A percentile compares a stretch with the other conserved stretches of the same genome.
Evolutionary conservation across 2,888 invertebrate species (phyloP).

Genomic region (Odontocolon sp.): DNA sequence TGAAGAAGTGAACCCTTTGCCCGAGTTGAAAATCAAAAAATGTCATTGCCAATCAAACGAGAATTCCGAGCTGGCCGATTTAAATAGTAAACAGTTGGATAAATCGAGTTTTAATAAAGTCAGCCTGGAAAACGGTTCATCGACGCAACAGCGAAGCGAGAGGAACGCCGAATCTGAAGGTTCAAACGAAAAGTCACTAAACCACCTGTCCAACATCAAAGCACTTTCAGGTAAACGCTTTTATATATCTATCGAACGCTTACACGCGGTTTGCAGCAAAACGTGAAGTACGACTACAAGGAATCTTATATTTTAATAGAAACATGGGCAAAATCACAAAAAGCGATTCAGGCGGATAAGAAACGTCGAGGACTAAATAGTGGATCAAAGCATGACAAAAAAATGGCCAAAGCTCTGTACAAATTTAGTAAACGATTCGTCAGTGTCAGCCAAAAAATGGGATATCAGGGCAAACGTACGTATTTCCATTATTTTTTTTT

Average conservation of each 20-base stretch:
- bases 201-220: background rate
- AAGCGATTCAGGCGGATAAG: background rate
- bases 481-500: conserved; percentile 8
- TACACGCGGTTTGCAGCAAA: too few relatives aligned
- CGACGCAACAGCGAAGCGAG: too few relatives aligned
- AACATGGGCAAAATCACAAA: background rate
- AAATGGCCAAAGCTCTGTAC: conserved; percentile 45
- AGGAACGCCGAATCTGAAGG: too few relatives aligned
- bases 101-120: too few relatives aligned
- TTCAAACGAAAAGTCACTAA: background rate
- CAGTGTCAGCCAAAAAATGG: conserved; percentile 6
- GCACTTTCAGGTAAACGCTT: background rate
- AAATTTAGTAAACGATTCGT: conserved; percentile 50
- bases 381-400: background rate
- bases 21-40: too few relatives aligned
- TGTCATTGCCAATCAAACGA: too few relatives aligned
- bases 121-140: too few relatives aligned
- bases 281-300: too few relatives aligned
- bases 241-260: too few relatives aligned
- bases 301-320: background rate
- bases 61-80: too few relatives aligned
- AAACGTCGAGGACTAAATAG: background rate
- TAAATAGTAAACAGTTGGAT: too few relatives aligned
- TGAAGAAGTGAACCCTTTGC: too few relatives aligned
- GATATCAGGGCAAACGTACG: conserved; percentile 16